These are phyloP conservation scores for Pterocles orientalis DNA, from an alignment of 2,113 vertebrate species.

Conservation along the genomic window DNA sequence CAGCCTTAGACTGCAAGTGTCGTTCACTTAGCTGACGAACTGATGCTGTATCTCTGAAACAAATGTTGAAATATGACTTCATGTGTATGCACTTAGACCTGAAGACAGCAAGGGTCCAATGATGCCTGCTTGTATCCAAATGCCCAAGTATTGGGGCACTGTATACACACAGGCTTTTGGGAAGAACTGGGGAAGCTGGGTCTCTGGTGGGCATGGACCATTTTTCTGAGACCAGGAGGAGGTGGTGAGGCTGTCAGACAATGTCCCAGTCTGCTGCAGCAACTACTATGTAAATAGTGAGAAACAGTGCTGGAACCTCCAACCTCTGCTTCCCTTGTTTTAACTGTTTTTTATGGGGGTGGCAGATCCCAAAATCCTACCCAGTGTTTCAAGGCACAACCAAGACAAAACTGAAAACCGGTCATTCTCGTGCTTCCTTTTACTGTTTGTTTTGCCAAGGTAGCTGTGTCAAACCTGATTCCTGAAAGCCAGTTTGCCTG, in stretches of 20 bases:
- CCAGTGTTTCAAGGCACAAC: neutral
- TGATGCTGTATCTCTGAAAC: neutral
- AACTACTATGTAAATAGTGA: neutral
- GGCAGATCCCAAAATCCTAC: neutral
- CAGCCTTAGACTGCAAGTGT: neutral
- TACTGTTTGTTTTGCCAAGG: neutral
- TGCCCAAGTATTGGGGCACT: neutral
- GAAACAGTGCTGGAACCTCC: neutral
- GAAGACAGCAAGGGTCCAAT: neutral
- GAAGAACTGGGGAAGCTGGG: neutral
- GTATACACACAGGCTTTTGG: neutral
- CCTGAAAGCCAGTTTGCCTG: neutral
- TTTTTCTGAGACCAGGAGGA: neutral
- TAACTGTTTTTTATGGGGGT: neutral
- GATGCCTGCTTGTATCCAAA: neutral
- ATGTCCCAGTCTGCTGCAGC: neutral
- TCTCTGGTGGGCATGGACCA: neutral
- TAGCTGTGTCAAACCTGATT: neutral
- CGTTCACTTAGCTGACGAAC: neutral
- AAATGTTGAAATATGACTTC: neutral
- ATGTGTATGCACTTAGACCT: neutral
- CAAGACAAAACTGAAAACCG: neutral
- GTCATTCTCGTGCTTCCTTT: neutral
- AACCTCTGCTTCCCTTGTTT: neutral
- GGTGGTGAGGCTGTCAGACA: neutral